Conservation (phyloP, 2,888 invertebrate species). For the Anaspis maculata region DNA sequence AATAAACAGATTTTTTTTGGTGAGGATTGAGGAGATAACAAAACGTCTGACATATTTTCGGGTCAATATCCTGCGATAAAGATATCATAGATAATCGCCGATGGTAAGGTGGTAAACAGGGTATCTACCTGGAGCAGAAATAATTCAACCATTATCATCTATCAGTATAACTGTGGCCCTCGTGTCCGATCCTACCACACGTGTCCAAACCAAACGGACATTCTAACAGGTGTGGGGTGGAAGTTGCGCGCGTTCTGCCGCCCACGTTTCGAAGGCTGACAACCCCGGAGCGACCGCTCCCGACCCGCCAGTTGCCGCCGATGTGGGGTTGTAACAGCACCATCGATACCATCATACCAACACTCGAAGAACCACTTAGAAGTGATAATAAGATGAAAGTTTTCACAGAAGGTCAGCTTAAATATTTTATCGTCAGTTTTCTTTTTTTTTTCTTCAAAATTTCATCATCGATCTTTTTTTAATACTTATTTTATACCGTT, state of each 20-base stretch:
- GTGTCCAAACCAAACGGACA: slow-evolving; percentile 11
- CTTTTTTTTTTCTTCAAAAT: too few species aligned
- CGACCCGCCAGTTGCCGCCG: slow-evolving; percentile 16
- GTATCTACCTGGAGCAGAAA: too few species aligned
- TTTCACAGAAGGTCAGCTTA: slow-evolving; percentile 8
- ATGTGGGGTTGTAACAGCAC: too few species aligned
- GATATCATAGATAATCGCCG: slow-evolving; percentile 5
- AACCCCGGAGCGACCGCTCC: slow-evolving; percentile 25
- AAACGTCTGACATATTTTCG: slow-evolving; percentile 22
- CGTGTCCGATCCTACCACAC: slow-evolving; percentile 4
- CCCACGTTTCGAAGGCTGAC: slow-evolving; percentile 26
- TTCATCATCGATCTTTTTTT: too few species aligned
- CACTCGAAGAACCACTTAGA: too few species aligned
- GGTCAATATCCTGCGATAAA: slow-evolving; percentile 18
- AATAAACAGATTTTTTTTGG: slow-evolving; percentile 6
- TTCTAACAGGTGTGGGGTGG: slow-evolving; percentile 27
- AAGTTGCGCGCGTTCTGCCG: slow-evolving; percentile 29
- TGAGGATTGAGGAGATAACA: slow-evolving; percentile 15
- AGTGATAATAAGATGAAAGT: slow-evolving; percentile 6
- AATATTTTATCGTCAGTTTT: too few species aligned
- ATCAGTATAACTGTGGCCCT: background rate
- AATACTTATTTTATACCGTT: too few species aligned
- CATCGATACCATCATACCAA: too few species aligned
- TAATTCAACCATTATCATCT: too few species aligned
- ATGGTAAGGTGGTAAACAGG: too few species aligned